Conservation (phyloP, 2,113 vertebrate genomes). For the Porphyrio hochstetteri region DNA sequence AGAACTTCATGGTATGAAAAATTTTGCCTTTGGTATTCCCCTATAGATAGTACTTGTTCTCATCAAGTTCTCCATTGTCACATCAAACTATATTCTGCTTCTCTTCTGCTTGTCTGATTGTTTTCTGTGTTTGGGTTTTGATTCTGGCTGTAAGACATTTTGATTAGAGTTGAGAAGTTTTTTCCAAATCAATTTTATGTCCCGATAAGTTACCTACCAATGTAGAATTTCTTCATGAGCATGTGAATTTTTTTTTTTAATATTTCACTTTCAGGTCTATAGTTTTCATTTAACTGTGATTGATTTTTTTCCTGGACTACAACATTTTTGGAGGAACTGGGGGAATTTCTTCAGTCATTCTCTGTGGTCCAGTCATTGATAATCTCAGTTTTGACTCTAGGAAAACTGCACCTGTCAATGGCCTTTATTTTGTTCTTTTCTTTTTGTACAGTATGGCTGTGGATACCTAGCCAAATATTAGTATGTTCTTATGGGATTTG, state of each 20-base stretch:
- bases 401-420: neutral
- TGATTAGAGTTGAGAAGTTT: neutral
- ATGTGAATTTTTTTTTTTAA: neutral
- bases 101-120: neutral
- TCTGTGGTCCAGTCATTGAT: neutral
- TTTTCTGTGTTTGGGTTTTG: neutral
- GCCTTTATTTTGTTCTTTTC: neutral
- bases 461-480: neutral
- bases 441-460: accelerated
- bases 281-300: neutral
- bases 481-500: neutral
- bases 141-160: neutral
- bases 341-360: neutral
- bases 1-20: neutral
- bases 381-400: neutral
- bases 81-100: neutral
- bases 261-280: neutral
- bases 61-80: neutral
- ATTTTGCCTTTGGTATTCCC: neutral
- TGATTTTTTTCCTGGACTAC: neutral
- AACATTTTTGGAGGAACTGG: neutral
- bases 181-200: neutral
- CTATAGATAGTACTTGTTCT: neutral
- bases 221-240: neutral
- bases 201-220: neutral